phyloP scores from a whole-genome alignment of 2,888 invertebrate genomes.

The Acleris cristana region DNA sequence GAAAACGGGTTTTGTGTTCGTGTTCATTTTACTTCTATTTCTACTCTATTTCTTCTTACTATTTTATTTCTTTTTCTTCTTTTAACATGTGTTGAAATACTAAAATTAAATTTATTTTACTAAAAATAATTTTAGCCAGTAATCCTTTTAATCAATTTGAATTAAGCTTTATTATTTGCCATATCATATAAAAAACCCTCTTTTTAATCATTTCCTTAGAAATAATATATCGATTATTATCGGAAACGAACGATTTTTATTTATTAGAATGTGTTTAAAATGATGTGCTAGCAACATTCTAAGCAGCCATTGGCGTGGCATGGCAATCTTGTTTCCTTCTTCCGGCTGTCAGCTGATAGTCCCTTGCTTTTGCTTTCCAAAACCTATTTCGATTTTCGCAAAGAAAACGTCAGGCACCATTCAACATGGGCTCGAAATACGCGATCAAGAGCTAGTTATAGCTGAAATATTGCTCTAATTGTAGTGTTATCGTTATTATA shows the following conservation, averaged over 20 bases:
- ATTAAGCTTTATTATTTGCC: too few species aligned
- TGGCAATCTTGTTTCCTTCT: slow-evolving; percentile 61
- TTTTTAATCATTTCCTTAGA: too few species aligned
- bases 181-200: too few species aligned
- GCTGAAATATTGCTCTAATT: slow-evolving; percentile 83
- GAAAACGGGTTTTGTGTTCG: not conserved
- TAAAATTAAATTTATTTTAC: too few species aligned
- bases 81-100: not conserved
- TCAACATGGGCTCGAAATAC: slow-evolving; percentile 84
- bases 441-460: slow-evolving; percentile 83
- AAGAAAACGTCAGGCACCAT: slow-evolving; percentile 83
- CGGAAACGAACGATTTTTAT: not conserved
- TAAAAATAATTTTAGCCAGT: too few species aligned
- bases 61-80: too few species aligned
- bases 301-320: slow-evolving; percentile 39
- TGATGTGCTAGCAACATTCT: slow-evolving; percentile 20
- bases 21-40: too few species aligned
- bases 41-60: too few species aligned
- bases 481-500: slow-evolving; percentile 83
- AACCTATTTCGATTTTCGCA: slow-evolving; percentile 82
- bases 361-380: slow-evolving; percentile 73
- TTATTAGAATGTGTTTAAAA: not conserved
- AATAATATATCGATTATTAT: not conserved
- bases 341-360: slow-evolving; percentile 84
- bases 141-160: too few species aligned